A percentile compares a stretch with the other conserved stretches of the same genome.
phyloP scores from a whole-genome alignment of 2,113 vertebrate genomes.

The Carollia perspicillata region DNA sequence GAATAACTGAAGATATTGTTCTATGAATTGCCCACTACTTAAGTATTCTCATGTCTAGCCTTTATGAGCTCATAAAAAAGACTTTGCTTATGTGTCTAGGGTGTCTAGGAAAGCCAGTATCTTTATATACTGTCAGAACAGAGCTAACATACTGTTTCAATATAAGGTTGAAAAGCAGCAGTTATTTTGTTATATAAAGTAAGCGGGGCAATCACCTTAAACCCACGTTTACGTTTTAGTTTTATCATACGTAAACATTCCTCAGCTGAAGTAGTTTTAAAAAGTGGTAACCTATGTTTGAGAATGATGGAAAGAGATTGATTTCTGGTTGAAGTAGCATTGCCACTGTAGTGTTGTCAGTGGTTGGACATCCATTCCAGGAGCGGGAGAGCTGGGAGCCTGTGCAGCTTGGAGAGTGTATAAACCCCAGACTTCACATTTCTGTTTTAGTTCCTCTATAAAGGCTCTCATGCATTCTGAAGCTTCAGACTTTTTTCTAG shows the following conservation, averaged over 20 bases:
- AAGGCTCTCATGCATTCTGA: neutral
- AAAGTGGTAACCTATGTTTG: conserved; percentile 39
- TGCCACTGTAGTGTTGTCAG: conserved; percentile 16
- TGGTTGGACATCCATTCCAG: neutral
- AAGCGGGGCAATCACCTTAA: conserved; percentile 65
- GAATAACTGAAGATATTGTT: conserved; percentile 61
- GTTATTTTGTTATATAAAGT: conserved; percentile 68
- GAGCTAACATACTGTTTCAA: conserved; percentile 73
- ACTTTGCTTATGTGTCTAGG: conserved; percentile 64
- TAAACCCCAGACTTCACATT: neutral
- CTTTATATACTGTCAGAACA: conserved; percentile 71
- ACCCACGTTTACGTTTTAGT: conserved; percentile 64
- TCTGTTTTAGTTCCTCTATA: neutral
- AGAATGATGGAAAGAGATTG: conserved; percentile 61
- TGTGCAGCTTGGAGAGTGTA: neutral
- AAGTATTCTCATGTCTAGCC: conserved; percentile 64
- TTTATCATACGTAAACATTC: conserved; percentile 65
- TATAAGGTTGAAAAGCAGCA: conserved; percentile 62
- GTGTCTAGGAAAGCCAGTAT: conserved; percentile 59
- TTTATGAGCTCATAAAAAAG: conserved; percentile 71
- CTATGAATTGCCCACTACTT: conserved; percentile 62
- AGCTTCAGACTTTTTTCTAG: conserved; percentile 16
- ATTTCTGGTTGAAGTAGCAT: conserved; percentile 49
- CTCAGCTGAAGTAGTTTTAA: conserved; percentile 54
- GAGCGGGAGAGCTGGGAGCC: neutral